Percentiles rank a stretch among this genome's conserved stretches.
phyloP scores from a whole-genome alignment of 1,140 invertebrate species.

The Lycorma delicatula region DNA sequence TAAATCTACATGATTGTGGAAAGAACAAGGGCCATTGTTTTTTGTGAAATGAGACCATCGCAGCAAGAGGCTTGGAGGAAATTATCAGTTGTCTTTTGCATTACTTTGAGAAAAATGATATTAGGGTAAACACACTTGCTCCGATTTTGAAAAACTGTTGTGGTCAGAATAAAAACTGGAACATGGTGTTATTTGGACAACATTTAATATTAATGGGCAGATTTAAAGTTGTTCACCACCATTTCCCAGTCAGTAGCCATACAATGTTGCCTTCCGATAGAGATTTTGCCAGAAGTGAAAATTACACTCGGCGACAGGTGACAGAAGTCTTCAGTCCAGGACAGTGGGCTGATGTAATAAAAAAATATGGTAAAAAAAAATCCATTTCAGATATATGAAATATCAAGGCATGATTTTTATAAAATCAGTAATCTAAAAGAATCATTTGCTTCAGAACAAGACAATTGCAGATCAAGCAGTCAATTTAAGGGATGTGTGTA shows the following conservation, averaged over 20 bases:
- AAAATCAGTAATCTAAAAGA: neutral
- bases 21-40: constrained; percentile 20
- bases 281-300: constrained; percentile 12
- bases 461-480: neutral
- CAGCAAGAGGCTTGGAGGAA: constrained; percentile 15
- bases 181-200: neutral
- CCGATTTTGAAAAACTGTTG: constrained; percentile 10
- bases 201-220: neutral
- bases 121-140: constrained; percentile 3
- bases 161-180: constrained; percentile 8
- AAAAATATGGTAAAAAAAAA: constrained; percentile 6
- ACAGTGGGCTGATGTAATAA: constrained; percentile 2
- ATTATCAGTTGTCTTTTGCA: constrained; percentile 9
- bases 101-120: constrained; percentile 8
- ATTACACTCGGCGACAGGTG: constrained; percentile 4
- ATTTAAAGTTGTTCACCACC: neutral
- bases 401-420: constrained; percentile 2
- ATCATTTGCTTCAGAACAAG: neutral
- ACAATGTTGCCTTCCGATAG: constrained; percentile 6
- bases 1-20: constrained; percentile 23
- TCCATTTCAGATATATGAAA: neutral
- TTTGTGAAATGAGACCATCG: constrained; percentile 22
- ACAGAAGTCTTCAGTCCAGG: neutral
- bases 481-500: neutral
- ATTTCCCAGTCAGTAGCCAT: constrained; percentile 7